A percentile compares a stretch with the other conserved stretches of the same genome.
These are phyloP conservation scores for Ctenicera cuprea DNA, from an alignment of 2,888 invertebrate genomes.

Conservation along the genomic window DNA sequence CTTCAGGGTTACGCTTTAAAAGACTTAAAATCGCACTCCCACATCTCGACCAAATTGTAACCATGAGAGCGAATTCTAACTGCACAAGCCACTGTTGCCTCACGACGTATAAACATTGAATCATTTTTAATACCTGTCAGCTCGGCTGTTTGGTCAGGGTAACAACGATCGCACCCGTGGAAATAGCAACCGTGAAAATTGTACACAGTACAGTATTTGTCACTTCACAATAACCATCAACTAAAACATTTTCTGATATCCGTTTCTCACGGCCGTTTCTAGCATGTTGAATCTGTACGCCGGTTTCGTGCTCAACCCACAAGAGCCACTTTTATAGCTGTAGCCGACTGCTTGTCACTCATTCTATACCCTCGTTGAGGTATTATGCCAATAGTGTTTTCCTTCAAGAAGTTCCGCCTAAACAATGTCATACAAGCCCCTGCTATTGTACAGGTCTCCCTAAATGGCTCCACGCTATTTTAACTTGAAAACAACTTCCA, in stretches of 20 bases:
- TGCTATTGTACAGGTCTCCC: conserved; percentile 45
- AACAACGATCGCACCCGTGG: no score
- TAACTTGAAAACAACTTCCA: conserved; percentile 4
- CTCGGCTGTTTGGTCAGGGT: not conserved
- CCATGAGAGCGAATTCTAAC: conserved; percentile 2
- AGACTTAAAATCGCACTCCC: conserved; percentile 24
- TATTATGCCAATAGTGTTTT: conserved; percentile 1
- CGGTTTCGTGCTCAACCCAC: conserved; percentile 6
- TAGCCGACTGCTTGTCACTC: not conserved
- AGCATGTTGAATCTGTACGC: conserved; percentile 10
- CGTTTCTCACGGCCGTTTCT: conserved; percentile 1
- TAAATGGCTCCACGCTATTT: conserved; percentile 44
- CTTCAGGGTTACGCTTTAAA: not conserved
- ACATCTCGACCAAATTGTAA: conserved; percentile 32
- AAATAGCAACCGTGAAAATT: conserved; percentile 24
- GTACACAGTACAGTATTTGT: conserved; percentile 22
- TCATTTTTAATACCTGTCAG: not conserved
- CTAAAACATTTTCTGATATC: not conserved
- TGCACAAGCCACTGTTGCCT: not conserved
- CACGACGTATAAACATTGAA: conserved; percentile 15
- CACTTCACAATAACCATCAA: conserved; percentile 27
- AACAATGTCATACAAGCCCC: no score
- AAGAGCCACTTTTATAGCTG: conserved; percentile 22
- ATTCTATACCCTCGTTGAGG: conserved; percentile 4
- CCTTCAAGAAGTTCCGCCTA: not conserved